Percentiles rank a stretch among this genome's conserved stretches.
phyloP scores from a whole-genome alignment of 2,888 invertebrate genomes.

The Caenorhabditis macrosperma region DNA sequence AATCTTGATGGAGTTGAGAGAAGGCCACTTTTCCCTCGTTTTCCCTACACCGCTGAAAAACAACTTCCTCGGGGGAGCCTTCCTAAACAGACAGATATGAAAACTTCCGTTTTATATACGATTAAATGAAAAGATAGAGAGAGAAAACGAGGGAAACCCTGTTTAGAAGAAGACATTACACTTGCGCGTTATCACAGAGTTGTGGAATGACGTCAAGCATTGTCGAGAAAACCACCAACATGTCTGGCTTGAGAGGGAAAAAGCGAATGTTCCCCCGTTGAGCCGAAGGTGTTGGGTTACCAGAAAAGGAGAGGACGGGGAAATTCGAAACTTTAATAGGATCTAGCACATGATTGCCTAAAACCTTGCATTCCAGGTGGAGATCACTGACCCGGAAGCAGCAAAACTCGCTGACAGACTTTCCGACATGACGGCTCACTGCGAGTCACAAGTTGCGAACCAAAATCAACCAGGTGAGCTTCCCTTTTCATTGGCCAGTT shows the following conservation, averaged over 20 bases:
- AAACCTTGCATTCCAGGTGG: conserved; percentile 53
- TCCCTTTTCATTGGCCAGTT: not conserved
- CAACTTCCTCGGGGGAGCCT: not conserved
- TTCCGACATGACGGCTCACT: conserved; percentile 65
- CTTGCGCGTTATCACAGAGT: not conserved
- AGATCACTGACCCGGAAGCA: conserved; percentile 63
- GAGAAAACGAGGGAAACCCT: not conserved
- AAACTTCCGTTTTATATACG: not conserved
- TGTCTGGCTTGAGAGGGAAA: not conserved
- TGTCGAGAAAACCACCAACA: conserved; percentile 7
- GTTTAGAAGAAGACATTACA: not conserved
- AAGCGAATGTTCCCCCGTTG: conserved; percentile 2
- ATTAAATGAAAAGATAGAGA: not conserved
- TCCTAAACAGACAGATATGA: not conserved
- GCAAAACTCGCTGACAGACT: conserved; percentile 64
- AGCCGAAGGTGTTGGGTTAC: conserved; percentile 23
- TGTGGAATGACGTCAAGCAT: not conserved
- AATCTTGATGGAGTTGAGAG: conserved; percentile 5
- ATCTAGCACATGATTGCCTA: conserved; percentile 17
- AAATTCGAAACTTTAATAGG: conserved; percentile 47
- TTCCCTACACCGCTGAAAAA: not conserved
- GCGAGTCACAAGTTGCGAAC: conserved; percentile 34
- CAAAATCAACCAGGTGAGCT: conserved; percentile 57
- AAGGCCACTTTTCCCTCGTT: not conserved
- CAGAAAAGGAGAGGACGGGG: not conserved